Evolutionary conservation across 2,797 vertebrate genomes (phyloP).

Genomic region (Pipistrellus pygmaeus): DNA sequence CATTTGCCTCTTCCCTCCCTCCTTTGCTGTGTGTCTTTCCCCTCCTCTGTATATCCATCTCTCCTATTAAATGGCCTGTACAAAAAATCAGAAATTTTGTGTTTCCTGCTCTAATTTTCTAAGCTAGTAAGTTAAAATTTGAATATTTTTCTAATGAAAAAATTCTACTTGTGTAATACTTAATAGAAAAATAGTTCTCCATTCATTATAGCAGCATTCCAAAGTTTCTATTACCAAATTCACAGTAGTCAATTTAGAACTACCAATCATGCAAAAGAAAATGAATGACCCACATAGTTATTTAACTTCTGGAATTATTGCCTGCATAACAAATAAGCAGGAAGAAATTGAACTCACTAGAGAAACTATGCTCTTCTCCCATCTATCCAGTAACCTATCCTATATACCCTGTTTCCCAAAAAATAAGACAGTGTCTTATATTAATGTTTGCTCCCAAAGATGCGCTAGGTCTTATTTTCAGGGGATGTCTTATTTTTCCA

Average conservation of each 20-base stretch:
- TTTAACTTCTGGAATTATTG: conserved; percentile 22
- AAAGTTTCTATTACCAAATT: conserved; percentile 53
- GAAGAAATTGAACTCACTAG: conserved; percentile 36
- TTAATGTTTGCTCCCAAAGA: too few relatives aligned
- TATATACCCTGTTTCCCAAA: too few relatives aligned
- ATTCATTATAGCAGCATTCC: neutral
- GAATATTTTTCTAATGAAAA: conserved; percentile 32
- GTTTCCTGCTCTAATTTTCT: conserved; percentile 37
- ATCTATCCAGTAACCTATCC: conserved; percentile 3
- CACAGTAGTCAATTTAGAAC: conserved; percentile 46
- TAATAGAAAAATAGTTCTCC: neutral
- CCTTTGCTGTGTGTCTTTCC: neutral
- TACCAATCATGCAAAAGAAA: conserved; percentile 50
- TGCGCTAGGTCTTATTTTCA: too few relatives aligned
- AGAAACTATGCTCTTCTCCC: neutral
- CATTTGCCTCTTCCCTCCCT: neutral
- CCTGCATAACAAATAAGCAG: conserved; percentile 5
- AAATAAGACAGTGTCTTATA: too few relatives aligned
- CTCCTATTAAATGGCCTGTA: neutral
- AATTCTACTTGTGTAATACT: neutral
- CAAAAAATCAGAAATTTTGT: conserved; percentile 13
- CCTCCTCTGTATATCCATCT: neutral
- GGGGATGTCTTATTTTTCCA: too few relatives aligned
- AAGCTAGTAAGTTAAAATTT: conserved; percentile 38
- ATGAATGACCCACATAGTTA: conserved; percentile 21